Conservation (phyloP, 2,797 vertebrate species). For the Siniperca undulata region DNA sequence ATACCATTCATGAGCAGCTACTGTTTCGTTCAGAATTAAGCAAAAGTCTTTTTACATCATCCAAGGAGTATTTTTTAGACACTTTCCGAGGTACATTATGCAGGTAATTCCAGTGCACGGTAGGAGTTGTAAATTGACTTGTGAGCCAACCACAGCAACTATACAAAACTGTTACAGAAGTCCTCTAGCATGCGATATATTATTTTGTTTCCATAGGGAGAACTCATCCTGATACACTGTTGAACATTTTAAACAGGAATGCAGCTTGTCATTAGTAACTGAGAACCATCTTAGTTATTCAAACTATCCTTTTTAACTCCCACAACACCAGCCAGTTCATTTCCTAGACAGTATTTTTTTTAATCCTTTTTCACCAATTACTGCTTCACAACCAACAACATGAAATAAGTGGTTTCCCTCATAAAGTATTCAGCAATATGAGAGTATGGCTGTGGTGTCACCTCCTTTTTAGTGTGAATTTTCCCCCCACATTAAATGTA, state of each 20-base stretch:
- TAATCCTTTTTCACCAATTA: conserved; percentile 44
- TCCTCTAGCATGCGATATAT: conserved; percentile 16
- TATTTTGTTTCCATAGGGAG: conserved; percentile 30
- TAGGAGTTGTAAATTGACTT: conserved; percentile 35
- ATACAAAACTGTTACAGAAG: conserved; percentile 21
- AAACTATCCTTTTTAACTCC: conserved; percentile 29
- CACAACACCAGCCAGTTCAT: conserved; percentile 11
- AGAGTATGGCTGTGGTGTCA: conserved; percentile 74
- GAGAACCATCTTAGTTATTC: conserved; percentile 26
- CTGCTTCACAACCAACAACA: conserved; percentile 47
- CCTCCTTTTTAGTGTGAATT: conserved; percentile 81
- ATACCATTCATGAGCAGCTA: background rate
- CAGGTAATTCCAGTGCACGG: conserved; percentile 19
- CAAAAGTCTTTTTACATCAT: conserved; percentile 23
- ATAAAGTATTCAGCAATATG: conserved; percentile 69
- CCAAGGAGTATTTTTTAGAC: background rate
- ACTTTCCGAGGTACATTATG: conserved; percentile 32
- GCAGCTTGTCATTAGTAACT: conserved; percentile 35
- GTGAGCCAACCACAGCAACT: conserved; percentile 13
- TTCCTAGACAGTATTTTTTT: conserved; percentile 14
- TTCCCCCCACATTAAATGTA: conserved; percentile 79
- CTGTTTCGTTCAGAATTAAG: conserved; percentile 25
- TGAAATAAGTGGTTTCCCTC: conserved; percentile 52
- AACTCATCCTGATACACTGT: conserved; percentile 10
- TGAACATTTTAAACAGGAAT: conserved; percentile 16